phyloP scores from a whole-genome alignment of 2,888 invertebrate genomes.

The Eristalinus sepulchralis region DNA sequence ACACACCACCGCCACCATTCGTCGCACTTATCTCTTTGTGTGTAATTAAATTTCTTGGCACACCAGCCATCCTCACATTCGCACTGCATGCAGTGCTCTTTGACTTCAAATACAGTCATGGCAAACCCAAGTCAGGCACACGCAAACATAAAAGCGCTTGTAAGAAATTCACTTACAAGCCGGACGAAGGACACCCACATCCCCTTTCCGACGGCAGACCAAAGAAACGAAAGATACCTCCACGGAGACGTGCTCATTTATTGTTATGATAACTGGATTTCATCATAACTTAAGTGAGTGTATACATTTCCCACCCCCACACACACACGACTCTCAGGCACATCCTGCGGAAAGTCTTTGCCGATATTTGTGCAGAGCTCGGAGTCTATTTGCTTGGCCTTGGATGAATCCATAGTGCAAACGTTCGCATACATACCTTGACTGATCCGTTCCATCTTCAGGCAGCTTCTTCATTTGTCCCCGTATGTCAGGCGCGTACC shows the following conservation, averaged over 20 bases:
- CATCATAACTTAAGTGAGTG: conserved; percentile 43
- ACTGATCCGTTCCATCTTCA: not conserved
- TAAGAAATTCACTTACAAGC: conserved; percentile 41
- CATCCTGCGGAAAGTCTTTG: conserved; percentile 35
- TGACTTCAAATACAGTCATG: not conserved
- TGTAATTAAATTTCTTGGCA: conserved; percentile 33
- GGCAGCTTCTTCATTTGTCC: not conserved
- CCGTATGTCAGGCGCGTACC: not conserved
- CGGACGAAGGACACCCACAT: not conserved
- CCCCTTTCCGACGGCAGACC: not conserved
- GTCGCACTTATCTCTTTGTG: not conserved
- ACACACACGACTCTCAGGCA: conserved; percentile 25
- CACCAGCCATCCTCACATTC: not conserved
- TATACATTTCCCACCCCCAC: conserved; percentile 38
- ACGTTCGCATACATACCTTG: conserved; percentile 44
- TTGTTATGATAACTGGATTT: conserved; percentile 37
- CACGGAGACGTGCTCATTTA: conserved; percentile 14
- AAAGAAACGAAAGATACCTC: not conserved
- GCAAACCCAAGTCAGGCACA: not conserved
- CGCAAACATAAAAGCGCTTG: not conserved
- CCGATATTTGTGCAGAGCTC: conserved; percentile 29
- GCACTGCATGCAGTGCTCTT: not conserved
- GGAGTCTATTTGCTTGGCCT: conserved; percentile 42
- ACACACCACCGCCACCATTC: not conserved
- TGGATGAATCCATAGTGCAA: conserved; percentile 56